phyloP scores from a whole-genome alignment of 2,797 vertebrate genomes.

The Synanceia verrucosa region DNA sequence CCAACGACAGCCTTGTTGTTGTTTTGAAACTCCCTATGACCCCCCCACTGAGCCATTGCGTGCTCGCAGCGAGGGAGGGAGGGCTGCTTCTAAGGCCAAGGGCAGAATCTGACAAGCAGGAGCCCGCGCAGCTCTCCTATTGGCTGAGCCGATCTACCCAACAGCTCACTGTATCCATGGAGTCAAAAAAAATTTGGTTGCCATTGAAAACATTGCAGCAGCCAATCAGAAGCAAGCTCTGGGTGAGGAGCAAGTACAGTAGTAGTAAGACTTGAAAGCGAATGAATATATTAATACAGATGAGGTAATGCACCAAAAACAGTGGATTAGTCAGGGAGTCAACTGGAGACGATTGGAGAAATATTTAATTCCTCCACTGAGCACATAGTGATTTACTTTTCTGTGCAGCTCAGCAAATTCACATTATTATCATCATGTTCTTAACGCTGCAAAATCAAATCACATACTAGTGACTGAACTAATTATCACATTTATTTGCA shows the following conservation, averaged over 20 bases:
- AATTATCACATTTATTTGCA: background rate
- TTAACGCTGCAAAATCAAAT: background rate
- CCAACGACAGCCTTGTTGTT: conserved; percentile 74
- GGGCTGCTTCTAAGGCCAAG: conserved; percentile 72
- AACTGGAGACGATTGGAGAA: conserved; percentile 57
- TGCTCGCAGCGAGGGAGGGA: conserved; percentile 60
- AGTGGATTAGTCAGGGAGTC: conserved; percentile 68
- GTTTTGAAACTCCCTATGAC: too few relatives aligned
- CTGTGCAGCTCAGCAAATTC: conserved; percentile 57
- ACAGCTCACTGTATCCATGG: conserved; percentile 86
- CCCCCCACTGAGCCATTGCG: conserved; percentile 79
- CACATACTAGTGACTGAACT: background rate
- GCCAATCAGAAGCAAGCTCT: conserved; percentile 74
- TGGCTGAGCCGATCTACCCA: conserved; percentile 77
- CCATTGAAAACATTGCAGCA: conserved; percentile 79
- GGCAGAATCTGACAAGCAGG: conserved; percentile 74
- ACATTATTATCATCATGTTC: background rate
- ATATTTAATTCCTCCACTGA: conserved; percentile 60
- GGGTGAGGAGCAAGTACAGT: conserved; percentile 72
- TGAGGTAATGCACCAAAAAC: conserved; percentile 84
- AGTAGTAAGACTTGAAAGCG: conserved; percentile 80
- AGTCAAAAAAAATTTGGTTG: conserved; percentile 76
- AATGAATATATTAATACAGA: conserved; percentile 84
- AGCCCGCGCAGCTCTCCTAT: conserved; percentile 76
- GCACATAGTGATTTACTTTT: conserved; percentile 47